Base-by-base conservation (phyloP, 2,113 vertebrate species). In the Phoxinus phoxinus region DNA sequence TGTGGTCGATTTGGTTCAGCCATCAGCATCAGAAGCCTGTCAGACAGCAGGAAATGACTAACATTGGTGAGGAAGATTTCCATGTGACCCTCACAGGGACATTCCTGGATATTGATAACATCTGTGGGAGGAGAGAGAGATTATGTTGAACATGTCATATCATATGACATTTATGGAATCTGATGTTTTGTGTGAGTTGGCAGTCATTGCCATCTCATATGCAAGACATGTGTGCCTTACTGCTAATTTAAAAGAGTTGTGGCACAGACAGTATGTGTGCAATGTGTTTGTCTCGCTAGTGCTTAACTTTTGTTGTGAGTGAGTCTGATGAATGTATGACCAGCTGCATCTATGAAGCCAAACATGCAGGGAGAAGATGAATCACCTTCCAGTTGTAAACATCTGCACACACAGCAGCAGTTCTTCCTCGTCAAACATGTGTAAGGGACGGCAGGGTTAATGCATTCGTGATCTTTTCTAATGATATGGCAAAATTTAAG, bases 181-280 rank as follows among this genome's bases (percentile, higher is more conserved):
- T 19, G 7, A 81, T 30, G 37, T 81, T 65, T 58, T 53, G 15
- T 53, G 21, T 75, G 56, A 63, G 37, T 77, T 72, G 30, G 46
- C 19, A 83, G 7, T 73, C 19, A 1, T 72, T 51, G 17, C 13
- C 3, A 53, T 56, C 12, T 63, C 37, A 61, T 78, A 56, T 78
- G 35, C 72, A 2, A 23, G 48, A 67, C 21, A 83, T 78, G 21
- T 90, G 87, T 90, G 59, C 85, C 82, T 21, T n/a, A 59, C 35
- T 61, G 51, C 23, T 35, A 58, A 41, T 41, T 58, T 58, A 41
- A n/a, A 35, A 35, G 51, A 78, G 41, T 15, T 74, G 11, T 73
- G 10, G 10, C 25, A 25, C 59, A 61, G 59, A 25, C 23, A 2
- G 41, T 41, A 23, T 72, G 23, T 63, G 59, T 12, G n/a, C 23